These are phyloP conservation scores for Brachynemurus nebulosus DNA, from an alignment of 2,888 invertebrate species.

Conservation along the genomic window DNA sequence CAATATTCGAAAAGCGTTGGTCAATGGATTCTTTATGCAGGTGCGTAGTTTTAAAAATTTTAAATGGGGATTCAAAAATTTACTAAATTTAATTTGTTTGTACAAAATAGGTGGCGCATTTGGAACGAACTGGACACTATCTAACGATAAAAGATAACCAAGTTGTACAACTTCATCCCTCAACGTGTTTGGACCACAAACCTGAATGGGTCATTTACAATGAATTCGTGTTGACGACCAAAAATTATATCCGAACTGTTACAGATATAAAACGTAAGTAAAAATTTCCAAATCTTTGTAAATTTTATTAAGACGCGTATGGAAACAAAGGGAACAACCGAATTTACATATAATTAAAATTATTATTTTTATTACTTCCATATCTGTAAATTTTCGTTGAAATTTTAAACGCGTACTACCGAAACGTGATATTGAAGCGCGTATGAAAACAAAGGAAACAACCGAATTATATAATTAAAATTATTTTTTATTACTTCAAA, in stretches of 20 bases:
- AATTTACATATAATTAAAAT: too few relatives aligned
- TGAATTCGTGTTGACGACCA: slow-evolving; percentile 98
- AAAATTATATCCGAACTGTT: slow-evolving; percentile 98
- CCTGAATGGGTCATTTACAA: slow-evolving; percentile 99
- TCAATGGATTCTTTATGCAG: slow-evolving; percentile 99
- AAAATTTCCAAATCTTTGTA: too few relatives aligned
- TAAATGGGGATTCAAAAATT: slow-evolving; percentile 1
- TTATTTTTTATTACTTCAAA: too few relatives aligned
- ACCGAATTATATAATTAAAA: too few relatives aligned
- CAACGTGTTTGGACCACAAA: slow-evolving; percentile 97
- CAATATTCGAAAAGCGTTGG: slow-evolving; percentile 95
- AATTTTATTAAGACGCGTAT: too few relatives aligned
- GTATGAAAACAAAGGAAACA: too few relatives aligned
- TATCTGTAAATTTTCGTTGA: too few relatives aligned
- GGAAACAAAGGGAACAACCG: too few relatives aligned
- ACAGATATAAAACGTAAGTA: slow-evolving; percentile 95
- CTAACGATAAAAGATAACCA: slow-evolving; percentile 99
- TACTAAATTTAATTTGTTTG: slow-evolving; percentile 14
- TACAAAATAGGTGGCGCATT: slow-evolving; percentile 79
- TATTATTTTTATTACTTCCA: too few relatives aligned
- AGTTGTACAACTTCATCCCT: slow-evolving; percentile 96
- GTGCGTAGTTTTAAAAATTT: slow-evolving; percentile 33
- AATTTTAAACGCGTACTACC: too few relatives aligned
- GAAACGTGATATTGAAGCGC: too few relatives aligned
- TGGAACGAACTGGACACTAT: slow-evolving; percentile 96